Evolutionary conservation across 2,797 vertebrate genomes (phyloP), one percentile per base, ranked within the genome.

Genomic region (Bradypodion ventrale): DNA sequence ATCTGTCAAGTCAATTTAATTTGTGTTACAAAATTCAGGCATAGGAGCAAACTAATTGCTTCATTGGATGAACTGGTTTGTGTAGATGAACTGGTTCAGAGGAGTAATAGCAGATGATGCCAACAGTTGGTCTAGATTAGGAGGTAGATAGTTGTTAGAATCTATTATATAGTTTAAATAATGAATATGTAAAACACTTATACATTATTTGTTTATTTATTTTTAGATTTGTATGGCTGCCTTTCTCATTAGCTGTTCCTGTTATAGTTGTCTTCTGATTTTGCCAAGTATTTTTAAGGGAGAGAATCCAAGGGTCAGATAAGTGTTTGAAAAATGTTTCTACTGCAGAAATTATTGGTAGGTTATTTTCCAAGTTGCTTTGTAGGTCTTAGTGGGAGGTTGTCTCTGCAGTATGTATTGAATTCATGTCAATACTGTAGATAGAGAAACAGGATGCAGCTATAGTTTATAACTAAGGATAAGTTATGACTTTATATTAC

Each of bases 11-110:
- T 68, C 76, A 87, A 0, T 62, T 84, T 69, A 74, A 19, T 62
- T 85, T 27, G 73, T 83, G n/a, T 74, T 86, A 9, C 0, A 62
- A 68, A 81, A 74, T 83, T 40, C 60, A 90, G 76, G 35, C 21
- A 15, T 62, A 29, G 7, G 29, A 59, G 2, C 7, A 1, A 82
- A 16, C 78, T 87, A 70, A 35, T 73, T 73, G 56, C n/a, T 85
- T 81, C 59, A 29, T 44, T 62, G 3, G 42, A 4, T 81, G 73
- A 56, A 86, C n/a, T n/a, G 19, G 68, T n/a, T n/a, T n/a, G n/a
- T n/a, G n/a, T 66, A 74, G 62, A 21, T 59, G 25, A 86, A 79
- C 59, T 83, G 75, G 52, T 80, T 80, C 75, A 29, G 42, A 75
- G 25, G 44, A 56, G 19, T 72, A 27, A 72, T 70, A 83, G 15